A percentile compares a stretch with the other conserved stretches of the same genome.
Evolutionary conservation across 2,797 vertebrate species (phyloP).

Genomic region (Sylvia borin): DNA sequence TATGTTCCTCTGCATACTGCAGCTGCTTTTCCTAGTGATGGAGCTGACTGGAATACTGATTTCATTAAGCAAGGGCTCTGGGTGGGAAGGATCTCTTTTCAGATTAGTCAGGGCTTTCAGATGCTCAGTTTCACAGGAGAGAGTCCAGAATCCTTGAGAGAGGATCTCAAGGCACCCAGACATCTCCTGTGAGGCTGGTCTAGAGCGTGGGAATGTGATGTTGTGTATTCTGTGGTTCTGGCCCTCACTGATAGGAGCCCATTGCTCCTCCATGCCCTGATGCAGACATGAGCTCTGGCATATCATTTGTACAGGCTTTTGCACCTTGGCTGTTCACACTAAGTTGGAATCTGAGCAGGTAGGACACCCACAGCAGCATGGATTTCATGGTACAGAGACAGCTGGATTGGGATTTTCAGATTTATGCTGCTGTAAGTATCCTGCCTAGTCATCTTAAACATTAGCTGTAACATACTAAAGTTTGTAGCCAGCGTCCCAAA

Average conservation of each 20-base stretch:
- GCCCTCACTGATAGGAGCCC: neutral
- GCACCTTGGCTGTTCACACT: neutral
- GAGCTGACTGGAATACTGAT: constrained; percentile 46
- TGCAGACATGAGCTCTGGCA: neutral
- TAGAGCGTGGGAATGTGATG: rapidly evolving
- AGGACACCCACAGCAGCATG: neutral
- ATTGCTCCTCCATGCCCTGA: neutral
- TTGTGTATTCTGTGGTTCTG: neutral
- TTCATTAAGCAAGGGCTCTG: neutral
- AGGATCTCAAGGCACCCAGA: rapidly evolving
- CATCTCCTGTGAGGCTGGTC: neutral
- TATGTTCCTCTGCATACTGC: neutral
- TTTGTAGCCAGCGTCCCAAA: neutral
- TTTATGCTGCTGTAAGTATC: neutral
- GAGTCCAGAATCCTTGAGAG: neutral
- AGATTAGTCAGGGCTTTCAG: neutral
- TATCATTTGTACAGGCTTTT: rapidly evolving
- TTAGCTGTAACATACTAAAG: neutral
- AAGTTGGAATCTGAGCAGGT: neutral
- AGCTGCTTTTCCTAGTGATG: constrained; percentile 15
- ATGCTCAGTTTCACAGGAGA: neutral
- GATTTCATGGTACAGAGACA: neutral
- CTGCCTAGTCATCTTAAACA: neutral
- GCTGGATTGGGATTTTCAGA: neutral
- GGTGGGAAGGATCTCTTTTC: neutral